Conservation (phyloP, 2,797 vertebrate species). For the Poecile montanus region DNA sequence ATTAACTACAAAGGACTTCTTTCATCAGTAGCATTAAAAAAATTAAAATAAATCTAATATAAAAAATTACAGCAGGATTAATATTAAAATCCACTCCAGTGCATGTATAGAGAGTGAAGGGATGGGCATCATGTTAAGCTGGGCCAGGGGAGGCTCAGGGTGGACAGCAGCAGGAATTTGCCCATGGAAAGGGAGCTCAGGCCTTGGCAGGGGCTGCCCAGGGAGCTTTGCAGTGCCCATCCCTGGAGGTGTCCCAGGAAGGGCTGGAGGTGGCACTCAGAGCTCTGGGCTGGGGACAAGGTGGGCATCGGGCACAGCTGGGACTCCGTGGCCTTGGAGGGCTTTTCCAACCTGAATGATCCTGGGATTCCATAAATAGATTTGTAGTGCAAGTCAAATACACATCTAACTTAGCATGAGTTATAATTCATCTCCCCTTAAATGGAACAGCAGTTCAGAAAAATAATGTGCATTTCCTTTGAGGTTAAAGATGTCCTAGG, state of each 20-base stretch:
- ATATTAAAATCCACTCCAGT: background rate
- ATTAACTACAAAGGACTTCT: background rate
- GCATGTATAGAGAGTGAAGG: no score
- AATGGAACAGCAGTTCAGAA: background rate
- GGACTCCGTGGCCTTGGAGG: accelerated
- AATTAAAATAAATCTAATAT: background rate
- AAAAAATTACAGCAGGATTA: background rate
- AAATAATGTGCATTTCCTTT: background rate
- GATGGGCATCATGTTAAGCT: background rate
- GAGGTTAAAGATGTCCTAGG: background rate
- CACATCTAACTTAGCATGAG: background rate
- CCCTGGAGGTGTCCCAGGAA: background rate
- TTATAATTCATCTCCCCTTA: background rate
- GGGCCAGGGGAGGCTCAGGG: accelerated
- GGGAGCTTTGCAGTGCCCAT: background rate
- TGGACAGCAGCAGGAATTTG: background rate
- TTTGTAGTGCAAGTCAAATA: background rate
- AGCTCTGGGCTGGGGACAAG: background rate
- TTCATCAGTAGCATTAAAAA: background rate
- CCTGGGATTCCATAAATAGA: background rate
- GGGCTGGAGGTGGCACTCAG: background rate
- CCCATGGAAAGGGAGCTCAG: background rate
- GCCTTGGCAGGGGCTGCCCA: background rate
- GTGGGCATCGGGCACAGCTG: accelerated
- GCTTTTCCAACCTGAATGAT: background rate